Evolutionary conservation across 2,797 vertebrate species (phyloP).

Genomic region (Craterocephalus amniculus): DNA sequence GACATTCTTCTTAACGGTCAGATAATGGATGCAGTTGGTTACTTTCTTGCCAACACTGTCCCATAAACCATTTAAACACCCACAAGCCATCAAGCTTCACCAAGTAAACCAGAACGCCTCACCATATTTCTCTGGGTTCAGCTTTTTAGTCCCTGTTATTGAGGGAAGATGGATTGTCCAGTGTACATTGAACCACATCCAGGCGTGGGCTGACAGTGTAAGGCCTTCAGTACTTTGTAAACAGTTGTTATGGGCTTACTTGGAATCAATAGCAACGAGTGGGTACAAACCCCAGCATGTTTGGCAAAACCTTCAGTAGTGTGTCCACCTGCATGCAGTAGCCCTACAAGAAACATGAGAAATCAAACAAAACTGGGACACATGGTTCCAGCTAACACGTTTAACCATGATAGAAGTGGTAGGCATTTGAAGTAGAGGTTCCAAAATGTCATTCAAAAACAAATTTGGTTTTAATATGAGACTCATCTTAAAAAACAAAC

Average conservation of each 20-base stretch:
- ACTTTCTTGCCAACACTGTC: slow-evolving; percentile 22
- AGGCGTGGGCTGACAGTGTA: slow-evolving; percentile 53
- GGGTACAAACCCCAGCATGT: slow-evolving; percentile 45
- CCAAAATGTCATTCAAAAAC: background rate
- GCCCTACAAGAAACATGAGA: slow-evolving; percentile 10
- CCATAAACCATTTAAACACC: slow-evolving; percentile 29
- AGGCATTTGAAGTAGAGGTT: background rate
- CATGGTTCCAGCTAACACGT: background rate
- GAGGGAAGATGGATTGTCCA: slow-evolving; percentile 49
- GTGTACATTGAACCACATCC: slow-evolving; percentile 37
- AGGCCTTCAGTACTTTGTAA: slow-evolving; percentile 55
- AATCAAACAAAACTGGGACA: background rate
- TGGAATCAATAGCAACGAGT: slow-evolving; percentile 63
- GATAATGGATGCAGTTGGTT: background rate
- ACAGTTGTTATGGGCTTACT: slow-evolving; percentile 70
- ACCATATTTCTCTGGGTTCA: slow-evolving; percentile 35
- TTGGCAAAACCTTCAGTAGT: slow-evolving; percentile 17
- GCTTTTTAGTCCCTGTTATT: slow-evolving; percentile 36
- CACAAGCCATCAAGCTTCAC: slow-evolving; percentile 8
- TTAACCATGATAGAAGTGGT: background rate
- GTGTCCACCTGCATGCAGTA: slow-evolving; percentile 31
- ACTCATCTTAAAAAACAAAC: background rate
- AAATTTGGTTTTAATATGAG: background rate
- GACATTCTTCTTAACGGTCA: too few relatives aligned
- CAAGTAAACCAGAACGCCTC: slow-evolving; percentile 27